Evolutionary conservation across 2,797 vertebrate genomes (phyloP), one percentile per base, ranked within the genome.

Genomic region (Platyrinchus mystaceus): DNA sequence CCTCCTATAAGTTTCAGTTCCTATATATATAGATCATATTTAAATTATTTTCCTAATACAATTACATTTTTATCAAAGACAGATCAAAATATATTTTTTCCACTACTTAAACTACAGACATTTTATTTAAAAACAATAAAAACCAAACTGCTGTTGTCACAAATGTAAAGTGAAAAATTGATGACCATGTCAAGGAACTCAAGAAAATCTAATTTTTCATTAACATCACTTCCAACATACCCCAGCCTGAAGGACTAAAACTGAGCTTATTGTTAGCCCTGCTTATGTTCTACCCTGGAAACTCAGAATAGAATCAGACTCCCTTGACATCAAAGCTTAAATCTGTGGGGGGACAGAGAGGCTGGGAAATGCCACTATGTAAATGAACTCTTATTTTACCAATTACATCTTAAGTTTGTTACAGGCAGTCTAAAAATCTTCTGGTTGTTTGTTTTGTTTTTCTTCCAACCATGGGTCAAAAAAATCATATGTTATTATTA

Each of bases 151-250:
- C 23, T 41, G 10, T 24, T 83, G 41, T 21, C 30, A 64, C 62
- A 90, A 88, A 43, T n/a, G 9, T 26, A 58, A 88, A 58, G 53
- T 93, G 50, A 86, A 89, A 93, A 88, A 85, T 30, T 75, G 37
- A 91, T 80, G 28, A 84, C 12, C 21, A 30, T 56, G 16, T 46
- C 34, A 81, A 89, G 17, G 39, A 89, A 53, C 20, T 68, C 44
- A 87, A 71, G 36, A 16, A 92, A 87, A 93, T 76, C 26, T 87
- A 60, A 73, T 89, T 84, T 93, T 90, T 94, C 43, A 73, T 91
- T 94, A 90, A 12, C 21, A 75, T 68, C 69, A 68, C 32, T 84
- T 90, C 37, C 27, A 86, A 71, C 52, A 82, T 56, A 68, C 17
- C 10, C 12, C n/a, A 71, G n/a, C n/a, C 77, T 84, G 43, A 88